Conservation (phyloP, 1,140 invertebrate genomes). For the Whitmania pigra region DNA sequence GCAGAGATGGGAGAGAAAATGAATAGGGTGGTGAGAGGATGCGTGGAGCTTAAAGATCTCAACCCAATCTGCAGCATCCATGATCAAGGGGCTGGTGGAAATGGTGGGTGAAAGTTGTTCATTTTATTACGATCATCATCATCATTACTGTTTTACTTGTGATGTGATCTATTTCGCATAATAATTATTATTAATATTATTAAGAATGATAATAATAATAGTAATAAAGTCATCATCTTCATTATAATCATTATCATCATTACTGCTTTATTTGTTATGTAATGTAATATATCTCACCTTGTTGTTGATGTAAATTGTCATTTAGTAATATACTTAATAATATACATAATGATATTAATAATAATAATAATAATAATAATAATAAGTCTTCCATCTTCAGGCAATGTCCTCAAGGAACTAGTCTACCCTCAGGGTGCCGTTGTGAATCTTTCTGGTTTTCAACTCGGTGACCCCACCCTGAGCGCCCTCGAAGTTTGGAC, state of each 20-base stretch:
- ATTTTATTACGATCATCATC: too few relatives aligned
- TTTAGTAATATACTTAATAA: too few relatives aligned
- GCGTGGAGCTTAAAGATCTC: slow-evolving; percentile 60
- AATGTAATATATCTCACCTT: background rate
- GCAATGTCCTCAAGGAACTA: slow-evolving; percentile 91
- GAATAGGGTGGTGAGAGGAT: slow-evolving; percentile 80
- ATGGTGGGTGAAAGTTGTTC: slow-evolving; percentile 51
- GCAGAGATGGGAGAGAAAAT: slow-evolving; percentile 97
- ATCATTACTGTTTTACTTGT: background rate
- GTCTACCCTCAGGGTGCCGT: slow-evolving; percentile 83
- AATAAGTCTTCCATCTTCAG: slow-evolving; percentile 36
- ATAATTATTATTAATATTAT: too few relatives aligned
- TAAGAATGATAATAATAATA: too few relatives aligned
- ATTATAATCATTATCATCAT: too few relatives aligned
- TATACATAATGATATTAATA: too few relatives aligned
- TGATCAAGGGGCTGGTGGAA: slow-evolving; percentile 92
- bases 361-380: too few relatives aligned
- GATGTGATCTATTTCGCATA: too few relatives aligned
- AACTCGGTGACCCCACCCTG: slow-evolving; percentile 84
- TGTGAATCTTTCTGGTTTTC: slow-evolving; percentile 69
- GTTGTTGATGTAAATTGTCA: too few relatives aligned
- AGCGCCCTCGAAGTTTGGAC: slow-evolving; percentile 88
- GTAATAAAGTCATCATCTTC: too few relatives aligned
- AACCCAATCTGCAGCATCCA: slow-evolving; percentile 91
- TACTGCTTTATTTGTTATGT: background rate